phyloP scores from a whole-genome alignment of 2,113 vertebrate genomes.

The Pycnonotus jocosus region DNA sequence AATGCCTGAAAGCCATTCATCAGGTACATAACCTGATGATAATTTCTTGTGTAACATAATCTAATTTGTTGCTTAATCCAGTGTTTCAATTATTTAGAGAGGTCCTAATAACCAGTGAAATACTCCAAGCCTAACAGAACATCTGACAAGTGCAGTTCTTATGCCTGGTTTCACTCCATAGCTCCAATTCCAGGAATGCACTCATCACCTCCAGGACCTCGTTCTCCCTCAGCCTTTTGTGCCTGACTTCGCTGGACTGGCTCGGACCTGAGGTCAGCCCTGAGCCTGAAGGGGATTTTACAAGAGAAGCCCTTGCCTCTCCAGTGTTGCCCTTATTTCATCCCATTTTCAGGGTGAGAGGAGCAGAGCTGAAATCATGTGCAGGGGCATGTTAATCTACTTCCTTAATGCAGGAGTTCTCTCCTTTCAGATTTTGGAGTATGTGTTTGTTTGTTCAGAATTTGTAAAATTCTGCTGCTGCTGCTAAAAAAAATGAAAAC shows the following conservation, averaged over 20 bases:
- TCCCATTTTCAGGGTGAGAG: neutral
- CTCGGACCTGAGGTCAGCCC: neutral
- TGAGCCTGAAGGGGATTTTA: neutral
- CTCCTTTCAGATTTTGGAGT: neutral
- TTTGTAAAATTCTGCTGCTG: neutral
- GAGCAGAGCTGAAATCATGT: neutral
- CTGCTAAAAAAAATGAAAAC: too few species aligned
- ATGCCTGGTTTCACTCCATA: neutral
- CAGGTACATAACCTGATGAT: neutral
- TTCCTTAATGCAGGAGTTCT: neutral
- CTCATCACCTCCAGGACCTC: too few species aligned
- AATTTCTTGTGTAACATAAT: neutral
- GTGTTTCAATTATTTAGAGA: neutral
- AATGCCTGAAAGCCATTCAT: neutral
- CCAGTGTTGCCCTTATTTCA: neutral
- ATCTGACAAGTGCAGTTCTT: neutral
- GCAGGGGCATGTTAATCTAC: neutral
- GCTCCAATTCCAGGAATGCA: neutral
- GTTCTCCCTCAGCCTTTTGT: neutral
- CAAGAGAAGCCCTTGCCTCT: neutral
- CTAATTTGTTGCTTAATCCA: neutral
- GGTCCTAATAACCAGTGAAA: neutral
- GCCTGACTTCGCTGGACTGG: accelerated
- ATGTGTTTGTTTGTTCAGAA: neutral
- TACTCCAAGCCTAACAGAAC: neutral